Base-by-base conservation (phyloP, 2,888 invertebrate genomes). In the Syritta pipiens region DNA sequence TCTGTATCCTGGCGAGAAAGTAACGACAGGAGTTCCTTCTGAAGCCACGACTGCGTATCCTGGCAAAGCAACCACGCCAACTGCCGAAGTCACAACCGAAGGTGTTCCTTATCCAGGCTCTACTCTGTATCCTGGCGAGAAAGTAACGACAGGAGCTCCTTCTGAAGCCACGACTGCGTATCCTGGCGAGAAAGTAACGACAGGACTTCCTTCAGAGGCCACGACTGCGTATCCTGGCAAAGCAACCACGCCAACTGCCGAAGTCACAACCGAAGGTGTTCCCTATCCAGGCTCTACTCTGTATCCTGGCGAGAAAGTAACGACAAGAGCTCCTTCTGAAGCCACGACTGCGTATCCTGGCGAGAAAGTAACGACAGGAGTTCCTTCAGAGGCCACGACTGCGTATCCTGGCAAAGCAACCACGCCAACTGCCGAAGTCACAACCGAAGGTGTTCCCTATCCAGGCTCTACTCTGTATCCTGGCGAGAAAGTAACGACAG, bases 281-380 rank as follows among this genome's bases (percentile, higher is more conserved):
- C 17, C 37, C 14, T 37, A 37, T 3, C 7, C 17, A 35, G 59
- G 46, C 24, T 48, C 63, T 2, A 22, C 62, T 24, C 65, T 59
- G 10, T 30, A 37, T 1, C 20, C 44, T 2, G 10, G 24, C 3
- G 14, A 5, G 9, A 20, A 12, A 9, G 12, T 0, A 26, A 20
- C 7, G 0, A 42, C 55, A 5, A 6, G 19, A 1, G 19, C 17
- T 7, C 7, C 6, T 7, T 17, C 14, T 0, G 26, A 48, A 48
- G 9, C 12, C 12, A 7, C 24, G 4, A 10, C 20, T 19, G 12
- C 35, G n/a, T n/a, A n/a, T n/a, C n/a, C n/a, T n/a, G n/a, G n/a
- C n/a, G n/a, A n/a, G n/a, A n/a, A n/a, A n/a, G n/a, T n/a, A n/a
- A n/a, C n/a, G n/a, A n/a, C n/a, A 35, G 22, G 10, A n/a, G 7